A percentile compares a stretch with the other conserved stretches of the same genome.
These are phyloP conservation scores for Odontothrips loti DNA, from an alignment of 2,888 invertebrate genomes.

Conservation along the genomic window DNA sequence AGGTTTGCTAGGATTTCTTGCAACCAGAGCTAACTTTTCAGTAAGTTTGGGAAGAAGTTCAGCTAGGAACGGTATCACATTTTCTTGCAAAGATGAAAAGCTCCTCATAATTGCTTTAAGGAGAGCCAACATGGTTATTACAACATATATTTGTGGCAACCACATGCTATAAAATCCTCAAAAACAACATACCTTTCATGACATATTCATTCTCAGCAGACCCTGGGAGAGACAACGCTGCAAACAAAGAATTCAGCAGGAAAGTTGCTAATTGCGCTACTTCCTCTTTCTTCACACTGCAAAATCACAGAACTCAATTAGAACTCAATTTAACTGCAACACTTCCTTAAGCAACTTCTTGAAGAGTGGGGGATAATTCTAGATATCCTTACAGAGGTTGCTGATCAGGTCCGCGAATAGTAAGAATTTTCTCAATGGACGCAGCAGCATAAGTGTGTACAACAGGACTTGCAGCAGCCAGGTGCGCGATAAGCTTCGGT, in stretches of 20 bases:
- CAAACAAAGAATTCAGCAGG: slow-evolving; percentile 72
- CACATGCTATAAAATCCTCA: neutral
- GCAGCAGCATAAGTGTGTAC: slow-evolving; percentile 92
- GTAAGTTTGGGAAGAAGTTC: slow-evolving; percentile 81
- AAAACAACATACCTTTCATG: slow-evolving; percentile 70
- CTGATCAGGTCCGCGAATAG: slow-evolving; percentile 62
- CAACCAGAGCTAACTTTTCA: slow-evolving; percentile 72
- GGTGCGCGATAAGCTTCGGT: slow-evolving; percentile 72
- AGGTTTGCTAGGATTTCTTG: slow-evolving; percentile 93
- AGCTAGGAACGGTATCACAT: slow-evolving; percentile 71
- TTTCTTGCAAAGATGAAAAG: slow-evolving; percentile 74
- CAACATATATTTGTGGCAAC: slow-evolving; percentile 17
- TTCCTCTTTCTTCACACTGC: slow-evolving; percentile 48
- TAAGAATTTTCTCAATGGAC: slow-evolving; percentile 80
- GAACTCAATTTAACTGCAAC: slow-evolving; percentile 30
- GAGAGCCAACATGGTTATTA: slow-evolving; percentile 27
- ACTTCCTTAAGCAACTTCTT: neutral
- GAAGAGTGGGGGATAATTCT: too few relatives aligned
- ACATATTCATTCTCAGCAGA: slow-evolving; percentile 94
- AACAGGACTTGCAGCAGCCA: slow-evolving; percentile 73
- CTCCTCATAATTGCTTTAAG: slow-evolving; percentile 81
- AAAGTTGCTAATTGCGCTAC: slow-evolving; percentile 64
- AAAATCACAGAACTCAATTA: slow-evolving; percentile 32
- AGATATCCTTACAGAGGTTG: slow-evolving; percentile 51
- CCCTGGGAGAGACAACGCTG: slow-evolving; percentile 63